Evolutionary conservation across 1,140 invertebrate species (phyloP).

Genomic region (Euura lappo): DNA sequence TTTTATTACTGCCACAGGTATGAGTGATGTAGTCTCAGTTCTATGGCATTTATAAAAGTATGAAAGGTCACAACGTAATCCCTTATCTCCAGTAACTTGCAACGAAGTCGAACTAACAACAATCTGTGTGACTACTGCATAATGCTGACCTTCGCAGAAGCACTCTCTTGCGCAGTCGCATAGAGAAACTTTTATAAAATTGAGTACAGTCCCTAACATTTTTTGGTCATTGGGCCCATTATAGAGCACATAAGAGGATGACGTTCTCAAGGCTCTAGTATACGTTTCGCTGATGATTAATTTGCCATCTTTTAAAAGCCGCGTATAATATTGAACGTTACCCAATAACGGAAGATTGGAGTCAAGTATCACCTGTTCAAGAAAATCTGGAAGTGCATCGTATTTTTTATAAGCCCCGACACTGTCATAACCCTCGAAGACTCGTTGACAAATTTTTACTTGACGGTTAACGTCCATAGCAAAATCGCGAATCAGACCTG

Average conservation of each 20-base stretch:
- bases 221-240: constrained; percentile 12
- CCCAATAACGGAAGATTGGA: constrained; percentile 20
- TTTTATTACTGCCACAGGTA: constrained; percentile 17
- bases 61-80: constrained; percentile 13
- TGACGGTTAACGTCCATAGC: constrained; percentile 12
- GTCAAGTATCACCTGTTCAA: not conserved
- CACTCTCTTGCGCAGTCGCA: constrained; percentile 18
- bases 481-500: constrained; percentile 23
- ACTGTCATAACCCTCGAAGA: constrained; percentile 21
- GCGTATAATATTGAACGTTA: constrained; percentile 14
- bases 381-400: not conserved
- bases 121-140: constrained; percentile 11
- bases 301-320: constrained; percentile 18
- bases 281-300: constrained; percentile 17
- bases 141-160: constrained; percentile 12
- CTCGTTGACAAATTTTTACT: constrained; percentile 26
- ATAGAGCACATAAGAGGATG: constrained; percentile 16
- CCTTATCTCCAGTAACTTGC: constrained; percentile 5
- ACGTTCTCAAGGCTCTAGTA: constrained; percentile 1
- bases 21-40: constrained; percentile 17
- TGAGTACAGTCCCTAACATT: constrained; percentile 12
- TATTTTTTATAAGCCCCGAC: constrained; percentile 26
- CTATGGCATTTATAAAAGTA: constrained; percentile 14
- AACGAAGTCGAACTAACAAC: not conserved
- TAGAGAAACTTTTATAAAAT: constrained; percentile 15